Evolutionary conservation across 2,797 vertebrate genomes (phyloP).

Genomic region (Sebastolobus altivelis): DNA sequence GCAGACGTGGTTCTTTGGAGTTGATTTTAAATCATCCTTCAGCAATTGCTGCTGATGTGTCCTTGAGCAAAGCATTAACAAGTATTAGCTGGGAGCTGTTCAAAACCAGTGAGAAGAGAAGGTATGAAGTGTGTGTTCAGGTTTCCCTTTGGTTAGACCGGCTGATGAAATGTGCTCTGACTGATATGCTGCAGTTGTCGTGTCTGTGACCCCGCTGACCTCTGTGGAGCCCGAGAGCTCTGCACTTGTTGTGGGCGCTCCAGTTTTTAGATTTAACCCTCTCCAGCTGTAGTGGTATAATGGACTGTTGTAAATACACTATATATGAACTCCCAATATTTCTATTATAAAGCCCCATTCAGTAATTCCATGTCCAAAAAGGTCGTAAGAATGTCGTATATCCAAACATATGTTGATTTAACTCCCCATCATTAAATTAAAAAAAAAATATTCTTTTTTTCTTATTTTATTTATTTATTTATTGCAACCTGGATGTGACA

Average conservation of each 20-base stretch:
- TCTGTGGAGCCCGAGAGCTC: slow-evolving; percentile 52
- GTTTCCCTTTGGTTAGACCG: slow-evolving; percentile 55
- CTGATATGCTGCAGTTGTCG: slow-evolving; percentile 82
- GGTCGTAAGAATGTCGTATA: not conserved
- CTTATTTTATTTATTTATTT: not conserved
- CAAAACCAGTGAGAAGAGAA: slow-evolving; percentile 34
- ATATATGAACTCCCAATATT: not conserved
- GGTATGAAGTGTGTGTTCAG: slow-evolving; percentile 60
- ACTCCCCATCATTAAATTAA: not conserved
- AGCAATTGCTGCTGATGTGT: slow-evolving; percentile 27
- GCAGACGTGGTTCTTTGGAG: not conserved
- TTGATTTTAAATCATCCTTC: not conserved
- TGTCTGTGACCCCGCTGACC: slow-evolving; percentile 57
- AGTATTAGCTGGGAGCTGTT: slow-evolving; percentile 56
- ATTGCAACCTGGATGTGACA: not conserved
- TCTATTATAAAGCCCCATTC: not conserved
- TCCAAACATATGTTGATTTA: not conserved
- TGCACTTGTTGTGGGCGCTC: slow-evolving; percentile 63
- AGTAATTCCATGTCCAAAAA: not conserved
- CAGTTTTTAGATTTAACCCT: slow-evolving; percentile 25
- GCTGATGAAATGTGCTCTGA: slow-evolving; percentile 78
- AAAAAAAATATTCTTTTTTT: not conserved
- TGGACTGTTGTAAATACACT: not conserved
- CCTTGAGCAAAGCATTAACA: slow-evolving; percentile 62
- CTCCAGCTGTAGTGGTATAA: slow-evolving; percentile 34